A percentile compares a stretch with the other conserved stretches of the same genome.
These are phyloP conservation scores for Picathartes gymnocephalus DNA, from an alignment of 2,113 vertebrate genomes.

Conservation along the genomic window DNA sequence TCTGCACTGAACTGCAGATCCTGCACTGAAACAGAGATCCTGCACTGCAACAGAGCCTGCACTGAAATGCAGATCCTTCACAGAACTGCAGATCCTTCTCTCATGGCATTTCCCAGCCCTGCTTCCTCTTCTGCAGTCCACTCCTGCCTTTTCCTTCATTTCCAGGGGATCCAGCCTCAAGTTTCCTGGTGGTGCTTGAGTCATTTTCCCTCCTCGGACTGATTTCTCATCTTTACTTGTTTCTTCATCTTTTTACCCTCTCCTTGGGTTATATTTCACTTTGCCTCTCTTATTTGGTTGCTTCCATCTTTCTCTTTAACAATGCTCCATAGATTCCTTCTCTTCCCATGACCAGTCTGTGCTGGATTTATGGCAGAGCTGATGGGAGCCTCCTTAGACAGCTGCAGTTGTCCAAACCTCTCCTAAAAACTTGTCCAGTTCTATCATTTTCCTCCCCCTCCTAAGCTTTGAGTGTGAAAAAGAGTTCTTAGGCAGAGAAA, in stretches of 20 bases:
- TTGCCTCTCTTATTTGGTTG: neutral
- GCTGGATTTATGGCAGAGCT: neutral
- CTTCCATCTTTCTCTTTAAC: neutral
- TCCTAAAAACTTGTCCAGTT: neutral
- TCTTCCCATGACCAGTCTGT: neutral
- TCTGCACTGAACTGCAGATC: neutral
- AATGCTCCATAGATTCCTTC: neutral
- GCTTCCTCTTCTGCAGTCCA: neutral
- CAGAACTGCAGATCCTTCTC: neutral
- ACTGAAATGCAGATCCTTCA: too few relatives aligned
- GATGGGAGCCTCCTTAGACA: neutral
- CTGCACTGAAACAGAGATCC: neutral
- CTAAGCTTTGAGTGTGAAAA: neutral
- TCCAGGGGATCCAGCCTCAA: neutral
- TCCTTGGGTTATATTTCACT: neutral
- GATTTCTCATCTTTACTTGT: neutral
- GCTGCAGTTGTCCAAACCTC: neutral
- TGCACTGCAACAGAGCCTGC: too few relatives aligned
- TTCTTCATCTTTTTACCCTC: neutral
- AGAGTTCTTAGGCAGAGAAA: neutral
- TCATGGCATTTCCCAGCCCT: neutral
- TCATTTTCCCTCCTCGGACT: neutral
- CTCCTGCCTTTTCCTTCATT: neutral
- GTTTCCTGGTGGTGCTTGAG: neutral
- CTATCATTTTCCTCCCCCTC: neutral